Conservation (phyloP, 2,888 invertebrate species). For the Diarsia rubi region DNA sequence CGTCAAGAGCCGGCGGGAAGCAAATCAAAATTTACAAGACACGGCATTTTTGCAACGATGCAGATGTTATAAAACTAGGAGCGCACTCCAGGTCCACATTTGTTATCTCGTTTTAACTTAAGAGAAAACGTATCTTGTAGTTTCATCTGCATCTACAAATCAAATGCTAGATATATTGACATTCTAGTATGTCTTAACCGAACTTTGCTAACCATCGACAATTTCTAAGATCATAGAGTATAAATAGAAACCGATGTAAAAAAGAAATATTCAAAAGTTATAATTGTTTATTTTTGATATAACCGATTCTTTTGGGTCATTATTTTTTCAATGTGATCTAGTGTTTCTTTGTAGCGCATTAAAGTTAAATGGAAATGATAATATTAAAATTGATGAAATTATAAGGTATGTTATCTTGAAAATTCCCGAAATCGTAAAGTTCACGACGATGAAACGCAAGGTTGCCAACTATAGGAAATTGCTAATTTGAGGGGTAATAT, state of each 20-base stretch:
- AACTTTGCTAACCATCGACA: constrained; percentile 47
- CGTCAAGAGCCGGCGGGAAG: constrained; percentile 89
- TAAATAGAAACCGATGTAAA: neutral
- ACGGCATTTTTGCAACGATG: constrained; percentile 78
- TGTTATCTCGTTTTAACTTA: constrained; percentile 45
- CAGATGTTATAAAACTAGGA: constrained; percentile 69
- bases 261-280: constrained; percentile 5
- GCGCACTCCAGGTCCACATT: constrained; percentile 27
- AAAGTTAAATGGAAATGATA: neutral
- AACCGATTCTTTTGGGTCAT: neutral
- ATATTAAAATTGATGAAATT: neutral
- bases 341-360: neutral
- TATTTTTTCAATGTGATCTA: neutral
- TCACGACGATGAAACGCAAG: neutral
- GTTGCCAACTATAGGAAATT: constrained; percentile 15
- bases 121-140: constrained; percentile 14
- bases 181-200: constrained; percentile 10
- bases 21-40: constrained; percentile 82
- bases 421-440: neutral
- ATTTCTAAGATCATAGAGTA: constrained; percentile 19
- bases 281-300: neutral
- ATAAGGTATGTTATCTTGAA: neutral
- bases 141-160: constrained; percentile 24
- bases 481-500: neutral
- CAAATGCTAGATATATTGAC: constrained; percentile 34